Evolutionary conservation across 2,113 vertebrate species (phyloP).

Genomic region (Reinhardtius hippoglossoides): DNA sequence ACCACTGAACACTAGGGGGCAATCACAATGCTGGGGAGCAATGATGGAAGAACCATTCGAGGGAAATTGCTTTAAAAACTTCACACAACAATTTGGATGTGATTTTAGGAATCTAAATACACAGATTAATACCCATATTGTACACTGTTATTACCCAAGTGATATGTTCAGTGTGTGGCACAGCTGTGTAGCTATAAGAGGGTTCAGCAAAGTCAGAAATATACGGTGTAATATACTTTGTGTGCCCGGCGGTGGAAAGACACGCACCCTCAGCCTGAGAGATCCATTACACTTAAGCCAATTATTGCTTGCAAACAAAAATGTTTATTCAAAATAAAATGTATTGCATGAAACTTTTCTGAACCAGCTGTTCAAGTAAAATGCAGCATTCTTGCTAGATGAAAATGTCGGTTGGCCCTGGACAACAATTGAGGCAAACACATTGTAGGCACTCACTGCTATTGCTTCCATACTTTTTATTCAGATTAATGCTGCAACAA

Average conservation of each 20-base stretch:
- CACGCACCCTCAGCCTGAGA: neutral
- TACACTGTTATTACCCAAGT: neutral
- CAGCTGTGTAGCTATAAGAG: neutral
- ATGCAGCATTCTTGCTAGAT: neutral
- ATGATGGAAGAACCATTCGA: neutral
- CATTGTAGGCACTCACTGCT: neutral
- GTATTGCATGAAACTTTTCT: neutral
- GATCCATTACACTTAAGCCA: neutral
- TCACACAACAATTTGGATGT: neutral
- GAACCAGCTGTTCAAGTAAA: no score
- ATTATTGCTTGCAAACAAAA: neutral
- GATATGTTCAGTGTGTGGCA: neutral
- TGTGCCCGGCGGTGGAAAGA: neutral
- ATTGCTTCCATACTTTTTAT: neutral
- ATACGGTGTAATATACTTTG: slow-evolving; percentile 9
- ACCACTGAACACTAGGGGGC: neutral
- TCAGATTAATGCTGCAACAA: neutral
- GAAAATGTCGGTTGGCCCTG: neutral
- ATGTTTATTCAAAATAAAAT: no score
- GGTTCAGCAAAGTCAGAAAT: slow-evolving; percentile 1
- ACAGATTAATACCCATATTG: neutral
- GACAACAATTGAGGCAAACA: neutral
- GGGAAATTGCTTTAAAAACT: neutral
- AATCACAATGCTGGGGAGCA: neutral
- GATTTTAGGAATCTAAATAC: neutral